Base-by-base conservation (phyloP, 2,888 invertebrate genomes). In the Phrixothrix hirtus region DNA sequence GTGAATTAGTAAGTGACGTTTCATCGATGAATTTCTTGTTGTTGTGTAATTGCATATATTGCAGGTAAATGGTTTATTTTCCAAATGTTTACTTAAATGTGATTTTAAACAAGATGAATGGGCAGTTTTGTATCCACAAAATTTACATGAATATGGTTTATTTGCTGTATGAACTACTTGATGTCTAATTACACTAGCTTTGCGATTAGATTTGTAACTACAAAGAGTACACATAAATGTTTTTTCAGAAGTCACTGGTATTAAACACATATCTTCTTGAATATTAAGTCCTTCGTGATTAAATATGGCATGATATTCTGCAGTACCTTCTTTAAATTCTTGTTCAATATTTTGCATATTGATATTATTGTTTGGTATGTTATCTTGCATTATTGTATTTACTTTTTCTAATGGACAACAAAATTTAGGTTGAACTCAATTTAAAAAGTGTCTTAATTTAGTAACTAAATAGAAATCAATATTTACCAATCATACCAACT, bases 1-100 rank as follows among this genome's bases (percentile, higher is more conserved):
- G 21, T 55, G 54, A 10, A 37, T 17, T 2, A 35, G 9, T 16
- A 32, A 10, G 16, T 48, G 48, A 11, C 9, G 4, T 12, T 42
- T 31, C 14, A 37, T 11, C 9, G 10, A n/a, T 1, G 6, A 11
- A 5, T 26, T 37, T 5, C 26, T 6, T 1, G 25, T 13, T 1
- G 37, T 14, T 37, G 25, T 11, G 12, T 25, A 37, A 6, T 25
- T 6, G 9, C 37, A 37, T 7, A 12, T 3, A 1, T 25, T 9
- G 26, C 37, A 37, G n/a, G 3, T 17, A 10, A 16, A 15, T 1
- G 10, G 30, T 30, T 30, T 30, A 3, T 3, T 7, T 3, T 21
- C 21, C 4, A 7, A 21, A 21, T 30, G 30, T 6, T 10, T 11
- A 11, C 12, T 30, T 11, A 30, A 11, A n/a, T 30, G 30, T 6